A percentile compares a stretch with the other conserved stretches of the same genome.
phyloP scores from a whole-genome alignment of 2,797 vertebrate species.

The Artibeus lituratus region DNA sequence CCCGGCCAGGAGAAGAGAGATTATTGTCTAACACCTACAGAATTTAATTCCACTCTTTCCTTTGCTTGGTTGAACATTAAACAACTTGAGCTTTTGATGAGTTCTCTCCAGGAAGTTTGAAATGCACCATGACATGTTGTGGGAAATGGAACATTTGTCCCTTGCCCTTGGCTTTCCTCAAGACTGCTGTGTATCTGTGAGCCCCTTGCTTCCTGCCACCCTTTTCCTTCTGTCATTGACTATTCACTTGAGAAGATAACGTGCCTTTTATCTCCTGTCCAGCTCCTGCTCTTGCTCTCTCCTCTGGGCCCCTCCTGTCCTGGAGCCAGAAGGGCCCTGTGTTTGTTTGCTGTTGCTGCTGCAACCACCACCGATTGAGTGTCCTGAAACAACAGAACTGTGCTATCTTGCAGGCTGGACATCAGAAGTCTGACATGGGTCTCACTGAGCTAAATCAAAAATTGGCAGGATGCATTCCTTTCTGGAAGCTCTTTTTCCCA shows the following conservation, averaged over 20 bases:
- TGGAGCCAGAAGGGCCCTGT: not conserved
- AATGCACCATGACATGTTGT: not conserved
- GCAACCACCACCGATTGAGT: not conserved
- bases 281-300: not conserved
- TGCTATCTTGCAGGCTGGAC: not conserved
- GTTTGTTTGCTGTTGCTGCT: not conserved
- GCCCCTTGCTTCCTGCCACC: not conserved
- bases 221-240: not conserved
- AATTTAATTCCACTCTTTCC: not conserved
- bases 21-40: not conserved
- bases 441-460: not conserved
- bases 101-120: not conserved
- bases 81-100: not conserved
- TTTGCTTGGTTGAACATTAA: not conserved
- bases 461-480: not conserved
- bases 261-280: not conserved
- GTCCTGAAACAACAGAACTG: not conserved
- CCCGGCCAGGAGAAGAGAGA: not conserved
- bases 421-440: not conserved
- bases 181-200: not conserved
- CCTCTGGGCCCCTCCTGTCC: not conserved
- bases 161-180: not conserved
- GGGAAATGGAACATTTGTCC: not conserved
- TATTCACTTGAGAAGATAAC: not conserved
- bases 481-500: not conserved